Percentiles rank a stretch among this genome's conserved stretches.
Conservation (phyloP, 2,888 invertebrate genomes). For the Trissoscelio sp. region DNA sequence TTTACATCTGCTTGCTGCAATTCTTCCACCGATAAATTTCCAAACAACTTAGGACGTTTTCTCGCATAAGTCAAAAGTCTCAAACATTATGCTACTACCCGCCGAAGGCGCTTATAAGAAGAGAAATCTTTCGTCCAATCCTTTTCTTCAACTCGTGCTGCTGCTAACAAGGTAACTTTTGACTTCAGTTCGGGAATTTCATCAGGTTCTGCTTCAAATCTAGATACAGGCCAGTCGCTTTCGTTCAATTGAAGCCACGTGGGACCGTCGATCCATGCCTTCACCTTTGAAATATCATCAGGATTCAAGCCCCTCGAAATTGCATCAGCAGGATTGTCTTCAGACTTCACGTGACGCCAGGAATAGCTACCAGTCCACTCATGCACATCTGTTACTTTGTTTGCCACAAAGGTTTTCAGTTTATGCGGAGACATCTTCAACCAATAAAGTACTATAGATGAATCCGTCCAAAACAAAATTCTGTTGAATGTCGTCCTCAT, state of each 20-base stretch:
- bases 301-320: constrained; percentile 12
- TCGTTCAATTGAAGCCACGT: background rate
- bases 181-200: no score
- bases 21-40: background rate
- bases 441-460: constrained; percentile 16
- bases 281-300: background rate
- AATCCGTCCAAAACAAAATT: constrained; percentile 9
- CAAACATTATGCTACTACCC: constrained; percentile 7
- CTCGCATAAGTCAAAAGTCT: no score
- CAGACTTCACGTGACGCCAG: constrained; percentile 8
- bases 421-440: constrained; percentile 11
- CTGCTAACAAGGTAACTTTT: no score
- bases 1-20: background rate
- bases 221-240: no score
- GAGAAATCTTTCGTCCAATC: constrained; percentile 17
- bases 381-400: constrained; percentile 9
- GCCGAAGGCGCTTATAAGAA: constrained; percentile 9
- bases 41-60: background rate
- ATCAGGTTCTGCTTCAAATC: no score
- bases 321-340: constrained; percentile 4
- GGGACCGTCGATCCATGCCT: constrained; percentile 7
- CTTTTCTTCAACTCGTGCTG: background rate
- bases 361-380: background rate
- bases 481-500: background rate
- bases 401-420: constrained; percentile 14